These are phyloP conservation scores for Gambusia yucatana DNA, from an alignment of 2,797 vertebrate genomes.

Conservation along the genomic window DNA sequence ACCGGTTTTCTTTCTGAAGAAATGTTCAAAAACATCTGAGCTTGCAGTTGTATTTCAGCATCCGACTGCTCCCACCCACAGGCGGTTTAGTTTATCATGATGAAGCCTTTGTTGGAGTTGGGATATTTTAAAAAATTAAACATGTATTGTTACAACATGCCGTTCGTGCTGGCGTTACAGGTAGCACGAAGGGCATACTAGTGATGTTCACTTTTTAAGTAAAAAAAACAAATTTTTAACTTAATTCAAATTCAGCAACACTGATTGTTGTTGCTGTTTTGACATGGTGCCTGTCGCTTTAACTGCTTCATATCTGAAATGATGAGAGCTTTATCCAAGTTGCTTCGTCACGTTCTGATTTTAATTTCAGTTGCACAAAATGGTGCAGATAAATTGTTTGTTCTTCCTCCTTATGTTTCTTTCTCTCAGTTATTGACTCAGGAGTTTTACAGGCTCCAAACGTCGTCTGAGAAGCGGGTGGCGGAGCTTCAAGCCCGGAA, in stretches of 20 bases:
- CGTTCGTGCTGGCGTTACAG: too few species aligned
- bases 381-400: not conserved
- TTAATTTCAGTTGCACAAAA: not conserved
- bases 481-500: slow-evolving; percentile 90
- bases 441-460: slow-evolving; percentile 95
- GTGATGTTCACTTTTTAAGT: not conserved
- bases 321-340: not conserved
- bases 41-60: not conserved
- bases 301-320: not conserved
- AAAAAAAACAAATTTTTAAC: not conserved
- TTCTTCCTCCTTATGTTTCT: not conserved
- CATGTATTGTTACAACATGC: not conserved
- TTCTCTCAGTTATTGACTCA: slow-evolving; percentile 91
- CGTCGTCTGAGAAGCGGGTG: slow-evolving; percentile 89
- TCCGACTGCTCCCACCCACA: not conserved
- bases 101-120: not conserved
- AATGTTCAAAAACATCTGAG: not conserved
- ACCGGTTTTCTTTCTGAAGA: not conserved
- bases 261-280: not conserved
- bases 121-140: not conserved
- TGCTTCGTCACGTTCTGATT: not conserved
- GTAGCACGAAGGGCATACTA: too few species aligned
- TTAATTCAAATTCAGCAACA: not conserved
- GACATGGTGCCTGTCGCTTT: not conserved
- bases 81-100: not conserved